Evolutionary conservation across 2,888 invertebrate genomes (phyloP), one percentile per base, ranked within the genome.

Genomic region (Leptinotarsa rubiginosa): DNA sequence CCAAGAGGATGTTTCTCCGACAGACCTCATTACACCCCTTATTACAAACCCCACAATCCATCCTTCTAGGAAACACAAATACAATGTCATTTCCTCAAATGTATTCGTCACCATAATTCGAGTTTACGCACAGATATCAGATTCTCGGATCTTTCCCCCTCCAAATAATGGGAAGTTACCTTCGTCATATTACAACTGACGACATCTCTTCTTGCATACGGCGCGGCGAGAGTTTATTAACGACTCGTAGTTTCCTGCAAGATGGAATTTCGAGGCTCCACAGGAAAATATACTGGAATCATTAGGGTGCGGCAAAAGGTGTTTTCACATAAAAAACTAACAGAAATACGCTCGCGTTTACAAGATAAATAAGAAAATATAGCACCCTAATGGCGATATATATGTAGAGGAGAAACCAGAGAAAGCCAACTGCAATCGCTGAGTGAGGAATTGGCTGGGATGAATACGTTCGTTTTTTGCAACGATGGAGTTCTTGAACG

Each of bases 341-440:
- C 67, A 72, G 73, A 77, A 82, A 80, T 77, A 77, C 79, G 79
- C 78, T 22, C 72, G 78, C 82, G 81, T 81, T 83, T 79, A 79
- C 76, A 78, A 83, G 83, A 85, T 84, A 84, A 84, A 85, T 84
- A 85, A 83, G 83, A 83, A 85, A 83, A 83, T 85, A 85, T 82
- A 79, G 82, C 82, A 79, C 69, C 81, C 82, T 83, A 84, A 85
- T 85, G 82, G 83, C 80, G 78, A 83, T 78, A 84, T 84, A 83
- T 84, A 83, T 83, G 83, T 83, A 82, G 79, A 80, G 81, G 83
- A 82, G 81, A 82, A 12, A 41, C 41, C 12, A 16, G 73, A 67
- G 75, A 71, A 77, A 70, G 75, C 74, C 73, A 73, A 72, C 76
- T 77, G 75, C 75, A 79, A 78, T 75, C 73, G 69, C 70, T 69